Percentiles rank a stretch among this genome's conserved stretches.
These are phyloP conservation scores for Peromyscus polionotus DNA, from an alignment of 2,113 vertebrate species.

Conservation along the genomic window DNA sequence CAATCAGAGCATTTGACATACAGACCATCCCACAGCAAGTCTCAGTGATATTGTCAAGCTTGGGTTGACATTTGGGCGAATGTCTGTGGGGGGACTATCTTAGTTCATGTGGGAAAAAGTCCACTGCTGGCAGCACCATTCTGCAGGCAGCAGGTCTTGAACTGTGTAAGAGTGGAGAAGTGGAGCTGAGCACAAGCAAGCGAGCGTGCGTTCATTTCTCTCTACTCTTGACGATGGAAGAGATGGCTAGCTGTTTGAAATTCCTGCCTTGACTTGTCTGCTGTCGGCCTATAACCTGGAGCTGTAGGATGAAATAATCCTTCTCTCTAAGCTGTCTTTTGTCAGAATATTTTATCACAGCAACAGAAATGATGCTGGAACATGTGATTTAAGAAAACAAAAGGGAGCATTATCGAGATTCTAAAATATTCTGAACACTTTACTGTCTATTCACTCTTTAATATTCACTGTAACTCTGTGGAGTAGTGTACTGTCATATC, in stretches of 20 bases:
- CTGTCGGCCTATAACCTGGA: neutral
- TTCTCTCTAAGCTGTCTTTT: neutral
- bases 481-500: neutral
- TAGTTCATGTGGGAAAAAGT: neutral
- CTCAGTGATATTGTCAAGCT: neutral
- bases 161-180: neutral
- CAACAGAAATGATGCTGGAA: neutral
- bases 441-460: neutral
- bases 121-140: neutral
- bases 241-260: neutral
- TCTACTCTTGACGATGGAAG: neutral
- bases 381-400: slow-evolving; percentile 38
- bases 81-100: neutral
- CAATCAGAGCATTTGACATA: no score
- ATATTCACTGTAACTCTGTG: neutral
- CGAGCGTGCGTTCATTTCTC: neutral
- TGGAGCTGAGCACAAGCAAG: neutral
- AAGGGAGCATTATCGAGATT: neutral
- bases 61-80: neutral
- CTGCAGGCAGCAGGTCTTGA: neutral
- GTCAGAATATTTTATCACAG: neutral
- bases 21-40: no score
- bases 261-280: neutral
- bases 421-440: neutral
- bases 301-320: neutral